phyloP scores from a whole-genome alignment of 2,888 invertebrate genomes.

The Macaria notata region DNA sequence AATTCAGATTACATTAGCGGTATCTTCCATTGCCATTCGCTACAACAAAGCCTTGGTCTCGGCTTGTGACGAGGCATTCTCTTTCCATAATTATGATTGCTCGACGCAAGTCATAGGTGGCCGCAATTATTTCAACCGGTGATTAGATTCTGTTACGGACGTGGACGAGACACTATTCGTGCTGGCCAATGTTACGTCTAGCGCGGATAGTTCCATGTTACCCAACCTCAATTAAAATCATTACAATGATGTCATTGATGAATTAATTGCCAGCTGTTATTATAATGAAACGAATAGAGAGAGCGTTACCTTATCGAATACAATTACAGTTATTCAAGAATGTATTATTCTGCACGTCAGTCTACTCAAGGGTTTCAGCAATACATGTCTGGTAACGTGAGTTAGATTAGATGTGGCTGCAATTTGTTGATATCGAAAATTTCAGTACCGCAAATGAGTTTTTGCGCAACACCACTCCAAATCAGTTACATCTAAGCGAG shows the following conservation, averaged over 20 bases:
- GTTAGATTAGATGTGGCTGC: conserved; percentile 1
- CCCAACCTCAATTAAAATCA: conserved; percentile 28
- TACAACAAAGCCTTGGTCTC: conserved; percentile 69
- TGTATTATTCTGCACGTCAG: conserved; percentile 21
- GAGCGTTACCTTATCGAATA: conserved; percentile 12
- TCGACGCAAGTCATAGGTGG: not conserved
- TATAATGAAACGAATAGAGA: conserved; percentile 14
- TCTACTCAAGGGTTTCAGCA: conserved; percentile 1
- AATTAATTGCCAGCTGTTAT: conserved; percentile 17
- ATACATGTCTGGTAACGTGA: not conserved
- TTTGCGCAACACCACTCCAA: conserved; percentile 34
- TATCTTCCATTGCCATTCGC: conserved; percentile 60
- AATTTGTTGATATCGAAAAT: conserved; percentile 41
- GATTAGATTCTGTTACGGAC: too few species aligned
- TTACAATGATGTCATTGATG: conserved; percentile 20
- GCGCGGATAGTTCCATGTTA: conserved; percentile 6
- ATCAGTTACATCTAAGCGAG: conserved; percentile 35
- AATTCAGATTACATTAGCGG: conserved; percentile 61
- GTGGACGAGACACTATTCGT: too few species aligned
- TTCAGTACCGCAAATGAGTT: conserved; percentile 22
- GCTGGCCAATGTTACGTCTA: conserved; percentile 7
- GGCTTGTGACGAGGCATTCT: conserved; percentile 63
- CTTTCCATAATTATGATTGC: conserved; percentile 54
- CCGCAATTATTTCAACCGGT: too few species aligned
- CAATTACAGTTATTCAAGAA: conserved; percentile 23